Conservation (phyloP, 2,113 vertebrate genomes). For the Oxyura jamaicensis region DNA sequence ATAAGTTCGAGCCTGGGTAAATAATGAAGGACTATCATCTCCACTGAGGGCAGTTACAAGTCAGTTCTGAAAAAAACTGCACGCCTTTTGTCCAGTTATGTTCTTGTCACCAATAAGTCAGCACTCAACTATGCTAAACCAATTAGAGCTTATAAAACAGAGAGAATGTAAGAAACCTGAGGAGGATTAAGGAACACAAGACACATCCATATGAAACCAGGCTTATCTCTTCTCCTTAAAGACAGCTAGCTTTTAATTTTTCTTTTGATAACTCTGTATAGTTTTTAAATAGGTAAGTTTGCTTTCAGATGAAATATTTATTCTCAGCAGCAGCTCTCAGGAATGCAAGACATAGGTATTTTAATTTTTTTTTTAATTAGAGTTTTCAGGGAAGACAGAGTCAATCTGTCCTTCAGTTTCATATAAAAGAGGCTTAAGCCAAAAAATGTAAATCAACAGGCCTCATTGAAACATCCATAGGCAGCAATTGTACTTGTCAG, state of each 20-base stretch:
- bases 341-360: background rate
- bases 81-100: background rate
- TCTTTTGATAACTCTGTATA: background rate
- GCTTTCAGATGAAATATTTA: background rate
- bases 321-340: background rate
- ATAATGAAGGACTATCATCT: background rate
- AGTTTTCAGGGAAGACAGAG: background rate
- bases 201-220: background rate
- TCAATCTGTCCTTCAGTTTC: background rate
- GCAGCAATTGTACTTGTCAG: slow-evolving; percentile 31
- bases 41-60: background rate
- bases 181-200: background rate
- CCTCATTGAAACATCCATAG: slow-evolving; percentile 1
- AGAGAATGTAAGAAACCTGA: background rate
- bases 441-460: background rate
- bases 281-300: background rate
- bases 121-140: background rate
- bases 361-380: background rate
- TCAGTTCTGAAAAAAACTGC: background rate
- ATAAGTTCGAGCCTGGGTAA: background rate
- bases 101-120: background rate
- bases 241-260: background rate
- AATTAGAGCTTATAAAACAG: background rate
- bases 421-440: slow-evolving; percentile 12
- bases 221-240: background rate